phyloP scores from a whole-genome alignment of 2,888 invertebrate species.

The Pterostichus niger region DNA sequence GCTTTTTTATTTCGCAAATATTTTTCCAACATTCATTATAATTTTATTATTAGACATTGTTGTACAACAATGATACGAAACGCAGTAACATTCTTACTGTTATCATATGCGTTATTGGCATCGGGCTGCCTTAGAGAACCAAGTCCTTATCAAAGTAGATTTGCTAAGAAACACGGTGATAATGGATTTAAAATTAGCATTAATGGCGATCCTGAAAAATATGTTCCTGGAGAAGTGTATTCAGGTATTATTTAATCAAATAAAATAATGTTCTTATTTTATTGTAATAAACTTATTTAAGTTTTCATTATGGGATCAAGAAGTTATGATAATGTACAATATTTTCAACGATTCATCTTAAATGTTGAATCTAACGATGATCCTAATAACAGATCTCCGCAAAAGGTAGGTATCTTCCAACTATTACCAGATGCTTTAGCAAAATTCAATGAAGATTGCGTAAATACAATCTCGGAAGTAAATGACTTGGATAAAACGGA shows the following conservation, averaged over 20 bases:
- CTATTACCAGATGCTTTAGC: conserved; percentile 83
- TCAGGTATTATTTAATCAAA: conserved; percentile 79
- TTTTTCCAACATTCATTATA: background rate
- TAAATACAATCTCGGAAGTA: conserved; percentile 90
- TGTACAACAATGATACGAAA: conserved; percentile 28
- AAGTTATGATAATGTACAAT: conserved; percentile 83
- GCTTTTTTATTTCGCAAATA: background rate
- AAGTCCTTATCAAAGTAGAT: conserved; percentile 76
- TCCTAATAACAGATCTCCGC: conserved; percentile 77
- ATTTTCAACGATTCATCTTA: conserved; percentile 89
- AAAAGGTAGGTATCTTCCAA: conserved; percentile 85
- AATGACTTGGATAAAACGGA: conserved; percentile 90
- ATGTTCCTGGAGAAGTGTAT: conserved; percentile 90
- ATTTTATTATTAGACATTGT: background rate
- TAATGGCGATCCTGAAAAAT: conserved; percentile 89
- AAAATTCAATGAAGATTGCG: conserved; percentile 89
- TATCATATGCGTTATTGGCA: conserved; percentile 63
- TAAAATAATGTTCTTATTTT: conserved; percentile 19
- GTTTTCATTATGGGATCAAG: conserved; percentile 85
- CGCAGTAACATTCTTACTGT: conserved; percentile 35
- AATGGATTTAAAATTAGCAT: conserved; percentile 91
- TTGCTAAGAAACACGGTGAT: conserved; percentile 86
- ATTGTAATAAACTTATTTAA: conserved; percentile 72
- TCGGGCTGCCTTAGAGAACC: conserved; percentile 77
- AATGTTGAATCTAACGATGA: conserved; percentile 84